Conservation (phyloP, 2,113 vertebrate species). For the Notothenia coriiceps region DNA sequence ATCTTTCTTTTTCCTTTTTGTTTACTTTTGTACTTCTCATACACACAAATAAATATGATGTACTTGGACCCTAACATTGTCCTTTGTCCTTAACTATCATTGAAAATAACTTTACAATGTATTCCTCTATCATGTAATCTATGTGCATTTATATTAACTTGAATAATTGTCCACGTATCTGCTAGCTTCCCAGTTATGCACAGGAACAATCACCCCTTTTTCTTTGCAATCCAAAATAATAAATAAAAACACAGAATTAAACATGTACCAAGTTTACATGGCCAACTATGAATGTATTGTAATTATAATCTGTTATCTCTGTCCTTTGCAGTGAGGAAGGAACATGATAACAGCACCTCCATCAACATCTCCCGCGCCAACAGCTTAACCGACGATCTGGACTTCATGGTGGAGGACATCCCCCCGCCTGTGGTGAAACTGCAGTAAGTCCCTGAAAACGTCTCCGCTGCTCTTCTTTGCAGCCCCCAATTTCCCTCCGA, state of each 20-base stretch:
- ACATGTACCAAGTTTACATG: background rate
- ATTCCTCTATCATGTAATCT: background rate
- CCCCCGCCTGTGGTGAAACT: constrained; percentile 78
- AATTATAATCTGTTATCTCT: background rate
- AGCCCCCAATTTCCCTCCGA: constrained; percentile 22
- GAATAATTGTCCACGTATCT: background rate
- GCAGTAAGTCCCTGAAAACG: constrained; percentile 82
- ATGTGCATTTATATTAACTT: background rate
- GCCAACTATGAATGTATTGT: background rate
- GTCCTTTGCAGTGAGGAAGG: constrained; percentile 74
- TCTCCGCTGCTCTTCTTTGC: background rate
- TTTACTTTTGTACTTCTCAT: constrained; percentile 1
- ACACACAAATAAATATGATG: no score
- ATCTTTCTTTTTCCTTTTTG: constrained; percentile 49
- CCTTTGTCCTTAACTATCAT: background rate
- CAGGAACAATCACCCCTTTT: no score
- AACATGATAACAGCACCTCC: constrained; percentile 72
- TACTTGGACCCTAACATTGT: background rate
- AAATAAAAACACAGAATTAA: background rate
- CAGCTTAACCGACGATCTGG: constrained; percentile 88
- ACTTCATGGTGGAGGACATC: constrained; percentile 84
- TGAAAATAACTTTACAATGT: background rate
- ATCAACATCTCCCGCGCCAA: constrained; percentile 83
- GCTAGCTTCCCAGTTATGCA: background rate
- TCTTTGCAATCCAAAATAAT: background rate